Percentiles rank a stretch among this genome's conserved stretches.
phyloP scores from a whole-genome alignment of 2,113 vertebrate species.

The Sylvilagus bachmani region DNA sequence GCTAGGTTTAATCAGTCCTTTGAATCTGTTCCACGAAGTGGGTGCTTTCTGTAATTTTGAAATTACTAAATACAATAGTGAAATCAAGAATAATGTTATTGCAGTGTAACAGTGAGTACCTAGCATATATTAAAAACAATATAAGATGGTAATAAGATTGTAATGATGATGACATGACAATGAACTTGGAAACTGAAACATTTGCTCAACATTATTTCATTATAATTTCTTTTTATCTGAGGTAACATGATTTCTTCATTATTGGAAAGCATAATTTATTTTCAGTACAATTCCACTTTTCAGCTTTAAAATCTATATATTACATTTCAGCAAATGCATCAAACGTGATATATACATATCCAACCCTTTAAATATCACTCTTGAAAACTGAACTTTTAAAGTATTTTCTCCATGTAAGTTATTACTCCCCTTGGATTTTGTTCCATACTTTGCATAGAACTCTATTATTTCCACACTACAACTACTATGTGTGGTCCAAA shows the following conservation, averaged over 20 bases:
- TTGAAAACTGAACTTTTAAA: not conserved
- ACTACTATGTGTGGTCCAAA: not conserved
- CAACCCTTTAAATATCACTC: slow-evolving; percentile 31
- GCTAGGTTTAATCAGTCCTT: not conserved
- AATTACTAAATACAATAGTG: not conserved
- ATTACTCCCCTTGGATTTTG: not conserved
- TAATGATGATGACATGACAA: not conserved
- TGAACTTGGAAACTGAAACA: not conserved
- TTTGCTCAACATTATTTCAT: not conserved
- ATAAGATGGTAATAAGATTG: not conserved
- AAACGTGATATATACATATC: not conserved
- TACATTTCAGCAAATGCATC: slow-evolving; percentile 46
- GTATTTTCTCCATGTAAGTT: not conserved
- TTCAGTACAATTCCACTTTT: not conserved
- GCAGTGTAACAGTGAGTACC: not conserved
- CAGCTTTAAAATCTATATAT: slow-evolving; percentile 34
- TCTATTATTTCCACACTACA: not conserved
- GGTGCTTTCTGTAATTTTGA: not conserved
- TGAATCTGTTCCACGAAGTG: not conserved
- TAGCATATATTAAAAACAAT: not conserved
- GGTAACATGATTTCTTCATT: slow-evolving; percentile 11
- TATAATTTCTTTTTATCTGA: not conserved
- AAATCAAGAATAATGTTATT: not conserved
- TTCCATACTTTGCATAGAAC: not conserved
- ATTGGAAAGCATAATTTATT: not conserved